These are phyloP conservation scores for Zootermopsis nevadensis DNA, from an alignment of 2,888 invertebrate species.

Conservation along the genomic window DNA sequence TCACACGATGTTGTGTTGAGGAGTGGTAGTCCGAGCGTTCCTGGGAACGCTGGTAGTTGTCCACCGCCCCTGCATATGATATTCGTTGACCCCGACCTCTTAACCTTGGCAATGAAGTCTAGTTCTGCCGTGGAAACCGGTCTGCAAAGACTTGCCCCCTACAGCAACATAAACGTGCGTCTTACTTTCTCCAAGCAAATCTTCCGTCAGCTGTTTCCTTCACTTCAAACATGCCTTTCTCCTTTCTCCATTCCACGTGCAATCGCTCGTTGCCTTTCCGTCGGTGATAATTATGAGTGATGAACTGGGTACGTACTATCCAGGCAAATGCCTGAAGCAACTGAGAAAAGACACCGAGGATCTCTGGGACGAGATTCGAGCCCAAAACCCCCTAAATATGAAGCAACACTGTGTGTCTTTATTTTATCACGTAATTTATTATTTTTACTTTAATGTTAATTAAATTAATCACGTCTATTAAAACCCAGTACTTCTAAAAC, in stretches of 20 bases:
- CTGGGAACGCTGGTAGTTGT: no score
- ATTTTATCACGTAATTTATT: neutral
- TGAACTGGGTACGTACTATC: no score
- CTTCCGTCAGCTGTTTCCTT: neutral
- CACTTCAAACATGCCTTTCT: neutral
- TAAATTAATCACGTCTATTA: neutral
- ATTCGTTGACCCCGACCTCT: slow-evolving; percentile 17
- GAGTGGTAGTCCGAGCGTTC: no score
- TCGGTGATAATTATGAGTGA: no score
- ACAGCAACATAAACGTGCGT: neutral
- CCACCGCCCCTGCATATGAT: neutral
- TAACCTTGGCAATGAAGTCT: slow-evolving; percentile 24
- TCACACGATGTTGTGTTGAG: no score
- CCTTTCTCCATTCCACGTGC: neutral
- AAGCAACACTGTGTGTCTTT: no score
- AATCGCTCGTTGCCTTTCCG: no score
- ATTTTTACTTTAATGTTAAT: neutral
- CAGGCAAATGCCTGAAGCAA: no score
- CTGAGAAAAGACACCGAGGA: no score
- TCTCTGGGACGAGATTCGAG: no score
- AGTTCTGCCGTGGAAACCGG: neutral
- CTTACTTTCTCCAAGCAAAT: neutral
- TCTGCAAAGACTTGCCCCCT: neutral
- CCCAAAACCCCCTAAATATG: no score
- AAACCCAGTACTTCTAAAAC: neutral